These are phyloP conservation scores for Dasypus novemcinctus DNA, from an alignment of 2,113 vertebrate species.

Conservation along the genomic window DNA sequence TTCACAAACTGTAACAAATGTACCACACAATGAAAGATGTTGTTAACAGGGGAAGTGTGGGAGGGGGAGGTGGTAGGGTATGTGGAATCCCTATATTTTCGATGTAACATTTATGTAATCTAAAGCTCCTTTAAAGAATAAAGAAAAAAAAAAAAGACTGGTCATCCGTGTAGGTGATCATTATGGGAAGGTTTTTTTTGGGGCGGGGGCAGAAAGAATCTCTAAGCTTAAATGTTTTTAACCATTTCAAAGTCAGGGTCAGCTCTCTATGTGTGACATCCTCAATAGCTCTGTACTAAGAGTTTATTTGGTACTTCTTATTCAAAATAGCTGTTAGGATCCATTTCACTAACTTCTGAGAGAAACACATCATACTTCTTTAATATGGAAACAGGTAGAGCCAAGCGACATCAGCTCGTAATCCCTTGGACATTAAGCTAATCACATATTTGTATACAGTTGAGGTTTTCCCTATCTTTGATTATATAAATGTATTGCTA, in stretches of 20 bases:
- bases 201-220: background rate
- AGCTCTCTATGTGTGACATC: background rate
- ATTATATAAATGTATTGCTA: background rate
- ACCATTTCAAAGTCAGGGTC: background rate
- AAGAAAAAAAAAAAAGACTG: background rate
- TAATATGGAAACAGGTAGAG: background rate
- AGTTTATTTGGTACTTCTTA: background rate
- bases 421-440: background rate
- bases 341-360: background rate
- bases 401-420: background rate
- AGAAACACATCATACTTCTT: background rate
- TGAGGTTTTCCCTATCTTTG: background rate
- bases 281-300: background rate
- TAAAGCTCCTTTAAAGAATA: too few relatives aligned
- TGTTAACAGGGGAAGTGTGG: too few relatives aligned
- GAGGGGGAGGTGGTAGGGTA: too few relatives aligned
- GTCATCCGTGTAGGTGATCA: accelerated
- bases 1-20: too few relatives aligned
- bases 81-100: too few relatives aligned
- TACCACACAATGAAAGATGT: too few relatives aligned
- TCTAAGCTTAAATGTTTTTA: background rate
- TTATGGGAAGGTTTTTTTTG: background rate
- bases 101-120: too few relatives aligned
- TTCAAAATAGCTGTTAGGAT: background rate
- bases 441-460: background rate